phyloP scores from a whole-genome alignment of 2,113 vertebrate genomes.

The Balaenoptera acutorostrata region DNA sequence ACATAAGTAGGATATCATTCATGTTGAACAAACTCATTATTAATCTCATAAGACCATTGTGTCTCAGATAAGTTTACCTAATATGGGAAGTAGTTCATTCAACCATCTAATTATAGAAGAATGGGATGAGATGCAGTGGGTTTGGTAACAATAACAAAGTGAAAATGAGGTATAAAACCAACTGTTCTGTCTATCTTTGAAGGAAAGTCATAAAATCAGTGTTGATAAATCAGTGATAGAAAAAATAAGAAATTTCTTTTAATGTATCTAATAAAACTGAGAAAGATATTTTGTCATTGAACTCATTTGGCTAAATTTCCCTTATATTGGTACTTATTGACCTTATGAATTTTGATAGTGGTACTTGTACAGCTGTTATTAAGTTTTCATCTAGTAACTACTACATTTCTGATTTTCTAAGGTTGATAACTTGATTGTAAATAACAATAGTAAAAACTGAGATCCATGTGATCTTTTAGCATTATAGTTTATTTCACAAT shows the following conservation, averaged over 20 bases:
- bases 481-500: not conserved
- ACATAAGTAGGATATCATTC: not conserved
- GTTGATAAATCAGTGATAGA: not conserved
- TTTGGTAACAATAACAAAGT: not conserved
- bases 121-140: not conserved
- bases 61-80: not conserved
- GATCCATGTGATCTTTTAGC: not conserved
- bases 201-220: not conserved
- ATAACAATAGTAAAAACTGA: not conserved
- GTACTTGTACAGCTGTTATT: not conserved
- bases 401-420: not conserved
- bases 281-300: not conserved
- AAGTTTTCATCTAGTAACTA: not conserved
- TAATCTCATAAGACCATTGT: not conserved
- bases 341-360: slow-evolving; percentile 13
- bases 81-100: not conserved
- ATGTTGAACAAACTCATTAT: not conserved
- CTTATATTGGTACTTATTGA: not conserved
- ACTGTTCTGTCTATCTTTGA: not conserved
- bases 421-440: not conserved
- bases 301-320: slow-evolving; percentile 33
- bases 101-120: not conserved
- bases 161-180: not conserved
- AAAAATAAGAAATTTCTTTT: slow-evolving; percentile 22
- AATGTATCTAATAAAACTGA: not conserved